A percentile compares a stretch with the other conserved stretches of the same genome.
Evolutionary conservation across 2,888 invertebrate genomes (phyloP).

Genomic region (Acleris literana): DNA sequence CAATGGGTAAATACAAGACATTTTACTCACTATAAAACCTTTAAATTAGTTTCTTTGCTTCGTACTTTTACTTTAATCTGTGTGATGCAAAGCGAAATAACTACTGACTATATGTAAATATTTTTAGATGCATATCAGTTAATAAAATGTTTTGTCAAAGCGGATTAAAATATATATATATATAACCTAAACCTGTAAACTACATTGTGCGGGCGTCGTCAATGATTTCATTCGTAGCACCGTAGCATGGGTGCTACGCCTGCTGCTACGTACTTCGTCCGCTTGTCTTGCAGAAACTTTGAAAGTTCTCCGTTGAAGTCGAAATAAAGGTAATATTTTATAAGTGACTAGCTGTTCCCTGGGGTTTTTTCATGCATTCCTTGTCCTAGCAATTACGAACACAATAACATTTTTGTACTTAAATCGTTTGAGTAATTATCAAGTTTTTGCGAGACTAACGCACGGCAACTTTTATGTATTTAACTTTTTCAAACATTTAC

Average conservation of each 20-base stretch:
- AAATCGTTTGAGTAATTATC: too few species aligned
- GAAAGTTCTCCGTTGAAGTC: background rate
- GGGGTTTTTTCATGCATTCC: too few species aligned
- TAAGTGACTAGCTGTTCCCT: too few species aligned
- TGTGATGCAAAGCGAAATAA: constrained; percentile 16
- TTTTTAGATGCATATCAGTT: background rate
- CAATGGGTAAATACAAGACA: constrained; percentile 74
- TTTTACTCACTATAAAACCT: constrained; percentile 4
- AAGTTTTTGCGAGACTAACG: too few species aligned
- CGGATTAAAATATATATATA: too few species aligned
- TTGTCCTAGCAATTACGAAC: too few species aligned
- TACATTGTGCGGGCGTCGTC: constrained; percentile 10
- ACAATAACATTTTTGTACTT: too few species aligned
- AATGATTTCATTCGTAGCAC: constrained; percentile 25
- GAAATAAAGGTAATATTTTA: too few species aligned
- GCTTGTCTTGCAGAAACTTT: background rate
- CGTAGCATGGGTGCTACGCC: constrained; percentile 51
- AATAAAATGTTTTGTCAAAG: background rate
- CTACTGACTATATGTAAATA: background rate
- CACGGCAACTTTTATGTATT: too few species aligned
- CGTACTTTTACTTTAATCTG: background rate
- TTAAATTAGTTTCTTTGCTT: constrained; percentile 8
- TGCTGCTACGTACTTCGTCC: constrained; percentile 39
- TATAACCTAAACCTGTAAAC: background rate
- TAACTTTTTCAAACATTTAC: too few species aligned